Percentiles rank a stretch among this genome's conserved stretches.
Evolutionary conservation across 2,797 vertebrate species (phyloP).

Genomic region (Diplodus sargus): DNA sequence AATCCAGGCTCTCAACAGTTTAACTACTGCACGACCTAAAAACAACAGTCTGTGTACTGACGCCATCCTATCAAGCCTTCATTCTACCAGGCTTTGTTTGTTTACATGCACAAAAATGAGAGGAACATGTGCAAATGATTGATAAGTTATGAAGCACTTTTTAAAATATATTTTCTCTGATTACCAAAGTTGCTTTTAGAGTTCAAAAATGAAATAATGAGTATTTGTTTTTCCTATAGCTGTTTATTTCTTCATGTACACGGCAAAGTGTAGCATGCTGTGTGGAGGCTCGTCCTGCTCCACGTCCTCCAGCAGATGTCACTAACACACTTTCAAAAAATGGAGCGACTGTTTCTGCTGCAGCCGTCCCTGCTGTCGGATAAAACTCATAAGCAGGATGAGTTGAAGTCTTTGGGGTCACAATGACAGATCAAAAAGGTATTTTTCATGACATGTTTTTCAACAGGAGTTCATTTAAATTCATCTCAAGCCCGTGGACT

Average conservation of each 20-base stretch:
- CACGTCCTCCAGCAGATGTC: slow-evolving; percentile 79
- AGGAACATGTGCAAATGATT: not conserved
- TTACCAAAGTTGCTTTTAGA: not conserved
- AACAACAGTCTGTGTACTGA: not conserved
- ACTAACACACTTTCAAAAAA: slow-evolving; percentile 61
- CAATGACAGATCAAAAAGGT: slow-evolving; percentile 6
- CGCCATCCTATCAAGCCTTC: not conserved
- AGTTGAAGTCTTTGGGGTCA: not conserved
- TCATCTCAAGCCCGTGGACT: not conserved
- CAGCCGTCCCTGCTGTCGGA: not conserved
- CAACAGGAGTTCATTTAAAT: slow-evolving; percentile 6
- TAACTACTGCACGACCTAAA: slow-evolving; percentile 30
- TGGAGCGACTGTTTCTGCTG: not conserved
- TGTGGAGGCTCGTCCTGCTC: not conserved
- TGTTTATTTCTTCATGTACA: not conserved
- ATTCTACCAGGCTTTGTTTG: not conserved
- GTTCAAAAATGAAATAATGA: not conserved
- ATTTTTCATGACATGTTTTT: slow-evolving; percentile 16
- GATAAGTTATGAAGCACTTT: not conserved
- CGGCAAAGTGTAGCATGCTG: not conserved
- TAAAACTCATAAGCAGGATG: not conserved
- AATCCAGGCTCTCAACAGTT: slow-evolving; percentile 56
- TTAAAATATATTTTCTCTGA: not conserved
- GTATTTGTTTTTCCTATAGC: not conserved
- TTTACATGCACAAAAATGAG: not conserved